Conservation (phyloP, 2,797 vertebrate genomes). For the Sebastes hubbsi region DNA sequence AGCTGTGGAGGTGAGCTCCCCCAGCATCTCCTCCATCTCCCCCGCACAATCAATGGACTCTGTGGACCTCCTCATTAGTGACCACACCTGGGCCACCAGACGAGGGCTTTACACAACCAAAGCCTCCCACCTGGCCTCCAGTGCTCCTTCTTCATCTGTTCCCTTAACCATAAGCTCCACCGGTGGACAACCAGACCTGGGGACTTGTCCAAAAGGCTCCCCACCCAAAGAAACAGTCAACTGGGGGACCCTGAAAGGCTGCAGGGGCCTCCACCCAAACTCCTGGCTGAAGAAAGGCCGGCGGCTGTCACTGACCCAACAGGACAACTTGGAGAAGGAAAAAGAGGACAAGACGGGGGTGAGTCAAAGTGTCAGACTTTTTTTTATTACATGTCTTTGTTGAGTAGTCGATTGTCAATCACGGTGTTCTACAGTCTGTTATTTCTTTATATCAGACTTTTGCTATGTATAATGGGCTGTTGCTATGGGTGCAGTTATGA, state of each 20-base stretch:
- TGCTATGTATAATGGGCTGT: no score
- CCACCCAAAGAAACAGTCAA: slow-evolving; percentile 58
- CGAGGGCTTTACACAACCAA: neutral
- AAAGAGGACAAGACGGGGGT: slow-evolving; percentile 40
- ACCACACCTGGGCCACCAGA: slow-evolving; percentile 67
- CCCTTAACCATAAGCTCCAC: neutral
- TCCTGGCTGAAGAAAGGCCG: slow-evolving; percentile 84
- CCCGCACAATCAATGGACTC: slow-evolving; percentile 84
- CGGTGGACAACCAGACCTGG: neutral
- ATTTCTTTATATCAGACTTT: no score
- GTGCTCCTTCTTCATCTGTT: neutral
- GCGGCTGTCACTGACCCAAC: slow-evolving; percentile 83
- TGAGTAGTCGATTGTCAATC: no score
- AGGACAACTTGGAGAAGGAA: slow-evolving; percentile 74
- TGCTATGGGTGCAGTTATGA: no score
- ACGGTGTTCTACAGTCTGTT: no score
- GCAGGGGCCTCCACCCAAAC: slow-evolving; percentile 84
- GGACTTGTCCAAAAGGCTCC: slow-evolving; percentile 20
- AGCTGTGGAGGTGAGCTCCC: slow-evolving; percentile 82
- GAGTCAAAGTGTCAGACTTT: slow-evolving; percentile 5
- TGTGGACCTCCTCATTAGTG: slow-evolving; percentile 83
- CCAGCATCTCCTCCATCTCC: slow-evolving; percentile 88
- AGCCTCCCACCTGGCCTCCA: accelerated
- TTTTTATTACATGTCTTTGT: no score
- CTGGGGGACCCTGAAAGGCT: slow-evolving; percentile 54